Conservation (phyloP, 2,113 vertebrate species). For the Aptenodytes patagonicus region DNA sequence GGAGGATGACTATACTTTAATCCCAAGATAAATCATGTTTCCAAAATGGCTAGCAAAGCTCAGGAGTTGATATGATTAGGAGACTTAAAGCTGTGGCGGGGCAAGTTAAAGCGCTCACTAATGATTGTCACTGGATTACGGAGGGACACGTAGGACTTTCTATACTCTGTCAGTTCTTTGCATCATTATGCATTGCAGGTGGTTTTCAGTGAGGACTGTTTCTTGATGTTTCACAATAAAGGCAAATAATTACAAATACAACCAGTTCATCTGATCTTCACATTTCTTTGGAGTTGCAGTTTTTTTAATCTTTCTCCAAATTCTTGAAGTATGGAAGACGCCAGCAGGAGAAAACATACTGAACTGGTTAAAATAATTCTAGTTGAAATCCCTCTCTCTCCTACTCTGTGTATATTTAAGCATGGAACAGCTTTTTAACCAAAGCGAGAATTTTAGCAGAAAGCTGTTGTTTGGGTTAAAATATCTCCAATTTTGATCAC, state of each 20-base stretch:
- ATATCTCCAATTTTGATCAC: constrained; percentile 20
- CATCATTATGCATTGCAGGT: not conserved
- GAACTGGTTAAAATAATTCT: not conserved
- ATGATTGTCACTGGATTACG: not conserved
- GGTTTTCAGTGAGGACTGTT: not conserved
- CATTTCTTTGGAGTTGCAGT: not conserved
- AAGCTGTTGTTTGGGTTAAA: constrained; percentile 68
- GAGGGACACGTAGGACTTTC: not conserved
- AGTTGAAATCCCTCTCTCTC: not conserved
- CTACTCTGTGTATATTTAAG: constrained; percentile 40
- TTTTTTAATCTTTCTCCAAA: not conserved
- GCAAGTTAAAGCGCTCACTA: not conserved
- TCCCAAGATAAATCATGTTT: constrained; percentile 24
- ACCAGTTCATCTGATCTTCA: not conserved
- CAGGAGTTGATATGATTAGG: not conserved
- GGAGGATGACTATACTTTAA: not conserved
- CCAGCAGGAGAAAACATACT: not conserved
- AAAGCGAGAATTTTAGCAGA: constrained; percentile 17
- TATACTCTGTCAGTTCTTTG: not conserved
- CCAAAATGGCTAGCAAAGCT: not conserved
- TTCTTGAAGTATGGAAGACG: not conserved
- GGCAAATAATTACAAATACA: not conserved
- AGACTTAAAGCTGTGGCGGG: not conserved
- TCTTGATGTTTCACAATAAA: not conserved
- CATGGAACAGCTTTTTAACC: not conserved